Evolutionary conservation across 92 coral and sea anemone species (phyloP).

Genomic region (Montipora capitata): DNA sequence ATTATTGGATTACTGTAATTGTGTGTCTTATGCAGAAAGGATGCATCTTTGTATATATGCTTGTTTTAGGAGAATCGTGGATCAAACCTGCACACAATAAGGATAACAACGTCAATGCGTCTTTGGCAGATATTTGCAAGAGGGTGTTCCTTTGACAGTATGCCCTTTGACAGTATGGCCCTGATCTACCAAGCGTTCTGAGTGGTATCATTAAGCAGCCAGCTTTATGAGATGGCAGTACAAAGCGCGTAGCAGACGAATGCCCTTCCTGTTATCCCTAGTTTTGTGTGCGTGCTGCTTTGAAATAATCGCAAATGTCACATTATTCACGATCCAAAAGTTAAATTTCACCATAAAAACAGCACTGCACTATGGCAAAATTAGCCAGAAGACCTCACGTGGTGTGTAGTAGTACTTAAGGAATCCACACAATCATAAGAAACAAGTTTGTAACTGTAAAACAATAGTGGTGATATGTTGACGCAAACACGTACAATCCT

Average conservation of each 20-base stretch:
- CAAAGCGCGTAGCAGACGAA: too few species aligned
- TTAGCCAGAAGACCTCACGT: constrained; percentile 28
- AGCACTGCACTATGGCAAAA: constrained; percentile 10
- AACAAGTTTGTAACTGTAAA: constrained; percentile 35
- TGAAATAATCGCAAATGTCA: too few species aligned
- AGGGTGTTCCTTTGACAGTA: constrained; percentile 37
- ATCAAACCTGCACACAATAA: constrained; percentile 10
- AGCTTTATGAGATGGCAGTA: too few species aligned
- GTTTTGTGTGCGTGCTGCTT: too few species aligned
- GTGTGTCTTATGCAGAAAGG: constrained; percentile 33
- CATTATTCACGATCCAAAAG: too few species aligned
- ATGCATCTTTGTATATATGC: constrained; percentile 17
- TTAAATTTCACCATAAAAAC: too few species aligned
- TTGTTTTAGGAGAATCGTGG: constrained; percentile 22
- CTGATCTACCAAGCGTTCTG: constrained; percentile 29
- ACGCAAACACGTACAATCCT: constrained; percentile 36
- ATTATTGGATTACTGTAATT: constrained; percentile 28
- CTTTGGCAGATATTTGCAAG: constrained; percentile 8
- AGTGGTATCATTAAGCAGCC: too few species aligned
- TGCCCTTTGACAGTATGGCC: background rate
- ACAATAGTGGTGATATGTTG: background rate
- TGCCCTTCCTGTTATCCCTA: too few species aligned
- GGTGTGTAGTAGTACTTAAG: constrained; percentile 25
- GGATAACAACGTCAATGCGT: constrained; percentile 6
- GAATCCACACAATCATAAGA: constrained; percentile 42